These are phyloP conservation scores for Drosophila phalerata DNA, from an alignment of 2,888 invertebrate species.

Conservation along the genomic window DNA sequence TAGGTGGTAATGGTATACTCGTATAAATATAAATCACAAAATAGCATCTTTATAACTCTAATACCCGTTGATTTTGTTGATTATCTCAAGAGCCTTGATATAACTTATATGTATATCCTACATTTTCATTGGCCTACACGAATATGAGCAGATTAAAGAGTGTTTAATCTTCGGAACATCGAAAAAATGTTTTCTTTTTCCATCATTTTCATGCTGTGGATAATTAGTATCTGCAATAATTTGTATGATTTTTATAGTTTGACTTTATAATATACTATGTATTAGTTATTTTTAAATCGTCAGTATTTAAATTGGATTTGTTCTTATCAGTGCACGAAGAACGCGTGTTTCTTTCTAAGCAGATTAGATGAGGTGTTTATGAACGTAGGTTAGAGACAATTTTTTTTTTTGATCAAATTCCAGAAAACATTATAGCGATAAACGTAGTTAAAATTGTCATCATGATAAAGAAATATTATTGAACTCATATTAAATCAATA, in stretches of 20 bases:
- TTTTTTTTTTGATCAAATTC: constrained; percentile 3
- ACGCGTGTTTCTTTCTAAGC: constrained; percentile 18
- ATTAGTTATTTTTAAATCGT: background rate
- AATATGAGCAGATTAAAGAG: background rate
- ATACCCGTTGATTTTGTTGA: constrained; percentile 20
- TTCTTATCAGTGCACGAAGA: constrained; percentile 25
- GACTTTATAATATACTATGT: background rate
- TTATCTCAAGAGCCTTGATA: constrained; percentile 42
- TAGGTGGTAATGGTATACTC: constrained; percentile 13
- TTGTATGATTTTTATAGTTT: constrained; percentile 5
- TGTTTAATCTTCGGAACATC: background rate
- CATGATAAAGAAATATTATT: constrained; percentile 8
- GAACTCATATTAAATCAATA: background rate
- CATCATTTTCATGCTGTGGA: background rate
- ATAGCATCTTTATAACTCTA: constrained; percentile 37
- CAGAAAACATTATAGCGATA: background rate
- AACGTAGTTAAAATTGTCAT: background rate
- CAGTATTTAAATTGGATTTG: constrained; percentile 24
- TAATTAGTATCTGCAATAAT: constrained; percentile 31
- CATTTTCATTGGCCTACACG: background rate
- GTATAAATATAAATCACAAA: constrained; percentile 69
- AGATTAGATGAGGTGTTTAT: constrained; percentile 13
- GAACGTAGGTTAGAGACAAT: background rate
- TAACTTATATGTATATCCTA: constrained; percentile 4
- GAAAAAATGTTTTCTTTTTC: background rate